A percentile compares a stretch with the other conserved stretches of the same genome.
These are phyloP conservation scores for Hyalella azteca DNA, from an alignment of 2,888 invertebrate species.

Conservation along the genomic window DNA sequence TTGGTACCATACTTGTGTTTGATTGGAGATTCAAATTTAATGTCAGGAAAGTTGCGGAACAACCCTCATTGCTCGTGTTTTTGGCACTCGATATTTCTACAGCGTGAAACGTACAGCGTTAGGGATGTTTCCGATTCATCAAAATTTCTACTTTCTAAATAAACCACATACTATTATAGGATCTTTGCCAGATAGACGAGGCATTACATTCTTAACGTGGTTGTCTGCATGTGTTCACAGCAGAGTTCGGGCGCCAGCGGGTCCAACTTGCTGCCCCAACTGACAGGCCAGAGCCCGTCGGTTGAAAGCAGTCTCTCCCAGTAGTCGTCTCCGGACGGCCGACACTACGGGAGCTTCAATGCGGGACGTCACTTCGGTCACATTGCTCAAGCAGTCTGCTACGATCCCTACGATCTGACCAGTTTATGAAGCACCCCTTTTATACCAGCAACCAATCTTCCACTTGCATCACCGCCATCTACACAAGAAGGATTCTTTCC, in stretches of 20 bases:
- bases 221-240: slow-evolving; percentile 39
- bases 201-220: background rate
- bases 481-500: background rate
- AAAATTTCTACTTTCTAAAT: no score
- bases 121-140: no score
- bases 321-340: slow-evolving; percentile 50
- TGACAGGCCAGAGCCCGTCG: slow-evolving; percentile 44
- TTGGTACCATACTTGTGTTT: no score
- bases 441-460: background rate
- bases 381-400: no score
- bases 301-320: slow-evolving; percentile 47
- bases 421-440: background rate
- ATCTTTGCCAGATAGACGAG: no score
- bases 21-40: no score
- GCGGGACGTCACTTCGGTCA: slow-evolving; percentile 50
- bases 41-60: no score
- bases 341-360: slow-evolving; percentile 38
- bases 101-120: no score
- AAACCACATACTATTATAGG: no score
- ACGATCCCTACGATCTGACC: slow-evolving; percentile 57
- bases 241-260: slow-evolving; percentile 49
- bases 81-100: no score
- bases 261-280: slow-evolving; percentile 51
- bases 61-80: no score
- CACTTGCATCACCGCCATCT: background rate